Evolutionary conservation across 2,888 invertebrate genomes (phyloP), one percentile per base, ranked within the genome.

Genomic region (Pyrocoelia pectoralis): DNA sequence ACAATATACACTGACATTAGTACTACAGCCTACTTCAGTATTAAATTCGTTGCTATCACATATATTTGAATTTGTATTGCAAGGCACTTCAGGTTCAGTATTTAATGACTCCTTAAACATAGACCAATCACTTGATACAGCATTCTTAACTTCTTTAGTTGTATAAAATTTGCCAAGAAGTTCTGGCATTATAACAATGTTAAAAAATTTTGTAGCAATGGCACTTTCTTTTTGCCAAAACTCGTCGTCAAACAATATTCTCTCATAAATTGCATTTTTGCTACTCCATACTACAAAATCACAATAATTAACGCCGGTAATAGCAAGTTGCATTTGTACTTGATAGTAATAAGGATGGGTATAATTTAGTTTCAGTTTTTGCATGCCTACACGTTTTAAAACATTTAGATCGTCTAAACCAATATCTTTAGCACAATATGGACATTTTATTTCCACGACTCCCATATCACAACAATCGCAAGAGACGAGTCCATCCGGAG

Each of bases 381-480:
- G 19, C 8, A 50, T 2, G 2, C 50, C n/a, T 5, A 12, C 14
- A 24, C 9, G 24, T 24, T 50, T 50, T n/a, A 50, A n/a, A n/a
- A 50, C 28, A 9, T 50, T 28, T 24, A 50, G 8, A 8, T 50
- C 50, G 12, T 50, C 28, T n/a, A 50, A 24, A n/a, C 12, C 24
- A 10, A 41, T 50, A 14, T 50, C 50, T 28, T 50, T 50, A 12
- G 28, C 24, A 12, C 50, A 50, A 12, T 24, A 50, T 5, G 54
- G 55, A 19, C 13, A 55, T 28, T 55, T 55, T 19, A 55, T 46
- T 41, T 55, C 55, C 8, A 55, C 10, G 12, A 5, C 8, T 4
- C 41, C 41, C 13, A 13, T 9, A 19, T 15, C 43, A 55, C 55
- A 55, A 43, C 55, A 55, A 24, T 18, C 41, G 28, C 55, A 55